Percentiles rank a stretch among this genome's conserved stretches.
Conservation (phyloP, 2,888 invertebrate genomes). For the Petrolisthes cinctipes region DNA sequence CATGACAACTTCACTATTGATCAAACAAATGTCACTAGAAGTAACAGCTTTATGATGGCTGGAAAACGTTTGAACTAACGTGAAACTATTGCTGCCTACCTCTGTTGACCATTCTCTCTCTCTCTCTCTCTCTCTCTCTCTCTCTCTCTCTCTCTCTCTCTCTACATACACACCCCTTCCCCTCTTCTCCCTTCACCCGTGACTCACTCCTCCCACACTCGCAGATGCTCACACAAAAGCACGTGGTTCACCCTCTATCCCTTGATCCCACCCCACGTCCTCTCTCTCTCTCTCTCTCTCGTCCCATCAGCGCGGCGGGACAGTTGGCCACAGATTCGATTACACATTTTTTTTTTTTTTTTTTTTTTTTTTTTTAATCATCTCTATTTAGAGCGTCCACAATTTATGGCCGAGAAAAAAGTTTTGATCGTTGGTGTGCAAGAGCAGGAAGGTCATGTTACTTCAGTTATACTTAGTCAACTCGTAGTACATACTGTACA, state of each 20-base stretch:
- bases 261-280: background rate
- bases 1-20: no score
- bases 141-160: conserved; percentile 12
- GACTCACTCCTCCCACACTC: background rate
- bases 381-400: no score
- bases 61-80: no score
- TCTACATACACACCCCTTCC: background rate
- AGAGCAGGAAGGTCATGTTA: no score
- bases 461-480: no score
- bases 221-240: background rate
- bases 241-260: background rate
- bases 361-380: background rate
- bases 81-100: background rate
- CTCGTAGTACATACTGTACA: no score
- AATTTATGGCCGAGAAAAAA: no score
- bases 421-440: no score
- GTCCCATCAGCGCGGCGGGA: no score
- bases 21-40: no score
- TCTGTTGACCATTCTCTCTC: background rate
- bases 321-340: background rate
- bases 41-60: no score
- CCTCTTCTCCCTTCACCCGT: background rate
- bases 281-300: background rate
- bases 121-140: background rate
- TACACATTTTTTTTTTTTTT: background rate